These are phyloP conservation scores for Sweltsa coloradensis DNA, from an alignment of 1,140 invertebrate species.

Conservation along the genomic window DNA sequence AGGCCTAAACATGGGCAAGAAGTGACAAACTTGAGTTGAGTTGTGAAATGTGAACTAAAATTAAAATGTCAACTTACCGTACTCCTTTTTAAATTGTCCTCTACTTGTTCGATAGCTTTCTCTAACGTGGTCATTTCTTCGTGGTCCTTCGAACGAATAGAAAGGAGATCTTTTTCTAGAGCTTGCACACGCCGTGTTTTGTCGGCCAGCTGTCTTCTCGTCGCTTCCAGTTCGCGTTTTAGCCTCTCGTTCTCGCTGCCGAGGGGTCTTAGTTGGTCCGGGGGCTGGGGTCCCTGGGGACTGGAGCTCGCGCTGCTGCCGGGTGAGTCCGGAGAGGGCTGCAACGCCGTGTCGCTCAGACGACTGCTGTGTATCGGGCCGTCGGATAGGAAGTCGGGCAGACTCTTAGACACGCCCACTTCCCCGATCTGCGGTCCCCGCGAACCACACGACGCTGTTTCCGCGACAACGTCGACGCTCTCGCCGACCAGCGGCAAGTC, in stretches of 20 bases:
- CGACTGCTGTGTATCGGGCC: constrained; percentile 40
- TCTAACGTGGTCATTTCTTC: constrained; percentile 37
- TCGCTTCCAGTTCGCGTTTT: constrained; percentile 37
- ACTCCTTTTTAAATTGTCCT: constrained; percentile 41
- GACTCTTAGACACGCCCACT: constrained; percentile 38
- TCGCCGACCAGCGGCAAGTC: constrained; percentile 26
- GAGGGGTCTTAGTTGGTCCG: background rate
- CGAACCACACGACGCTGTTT: constrained; percentile 14
- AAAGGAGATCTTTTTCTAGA: constrained; percentile 40
- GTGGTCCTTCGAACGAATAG: constrained; percentile 32
- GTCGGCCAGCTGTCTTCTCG: constrained; percentile 35
- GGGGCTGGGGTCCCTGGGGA: background rate
- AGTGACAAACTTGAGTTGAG: too few relatives aligned
- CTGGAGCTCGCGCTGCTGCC: background rate
- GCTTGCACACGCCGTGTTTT: constrained; percentile 33
- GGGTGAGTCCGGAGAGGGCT: background rate
- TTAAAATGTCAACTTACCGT: constrained; percentile 31
- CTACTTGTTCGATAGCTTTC: constrained; percentile 41
- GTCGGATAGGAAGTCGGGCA: constrained; percentile 61
- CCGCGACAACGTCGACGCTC: constrained; percentile 21
- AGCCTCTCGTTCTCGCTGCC: constrained; percentile 41
- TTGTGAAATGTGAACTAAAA: constrained; percentile 4
- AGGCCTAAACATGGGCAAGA: too few relatives aligned
- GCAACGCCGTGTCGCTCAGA: constrained; percentile 1
- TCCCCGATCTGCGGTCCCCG: constrained; percentile 19